phyloP scores from a whole-genome alignment of 2,797 vertebrate species.

The Novumbra hubbsi region DNA sequence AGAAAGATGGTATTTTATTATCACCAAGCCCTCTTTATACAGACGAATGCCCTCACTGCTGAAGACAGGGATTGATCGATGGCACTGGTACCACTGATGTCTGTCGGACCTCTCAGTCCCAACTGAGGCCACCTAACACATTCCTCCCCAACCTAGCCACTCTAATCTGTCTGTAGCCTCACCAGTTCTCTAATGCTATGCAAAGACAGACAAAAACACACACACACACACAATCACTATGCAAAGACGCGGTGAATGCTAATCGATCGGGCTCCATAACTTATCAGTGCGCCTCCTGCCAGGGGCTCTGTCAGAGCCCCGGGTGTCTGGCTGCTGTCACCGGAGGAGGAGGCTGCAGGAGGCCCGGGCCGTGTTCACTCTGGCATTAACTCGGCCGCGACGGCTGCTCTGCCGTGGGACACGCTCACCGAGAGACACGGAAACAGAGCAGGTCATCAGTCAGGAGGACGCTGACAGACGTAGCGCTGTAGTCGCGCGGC shows the following conservation, averaged over 20 bases:
- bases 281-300: slow-evolving; percentile 34
- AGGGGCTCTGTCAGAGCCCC: slow-evolving; percentile 40
- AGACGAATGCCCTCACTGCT: background rate
- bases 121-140: slow-evolving; percentile 4
- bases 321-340: slow-evolving; percentile 19
- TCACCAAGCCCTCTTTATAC: background rate
- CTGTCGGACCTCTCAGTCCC: background rate
- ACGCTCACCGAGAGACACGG: slow-evolving; percentile 32
- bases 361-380: slow-evolving; percentile 8
- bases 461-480: slow-evolving; percentile 15
- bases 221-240: slow-evolving; percentile 4
- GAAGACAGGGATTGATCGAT: slow-evolving; percentile 14
- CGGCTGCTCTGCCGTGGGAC: slow-evolving; percentile 12
- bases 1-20: background rate
- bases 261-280: slow-evolving; percentile 45
- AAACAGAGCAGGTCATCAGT: slow-evolving; percentile 54
- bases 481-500: background rate
- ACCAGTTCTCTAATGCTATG: slow-evolving; percentile 25
- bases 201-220: slow-evolving; percentile 13
- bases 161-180: background rate
- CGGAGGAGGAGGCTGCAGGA: slow-evolving; percentile 6
- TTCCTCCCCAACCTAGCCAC: slow-evolving; percentile 5
- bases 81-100: slow-evolving; percentile 21
- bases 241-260: slow-evolving; percentile 32
- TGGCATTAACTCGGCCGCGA: slow-evolving; percentile 9